Conservation (phyloP, 2,888 invertebrate genomes). For the Caenorhabditis panamensis region DNA sequence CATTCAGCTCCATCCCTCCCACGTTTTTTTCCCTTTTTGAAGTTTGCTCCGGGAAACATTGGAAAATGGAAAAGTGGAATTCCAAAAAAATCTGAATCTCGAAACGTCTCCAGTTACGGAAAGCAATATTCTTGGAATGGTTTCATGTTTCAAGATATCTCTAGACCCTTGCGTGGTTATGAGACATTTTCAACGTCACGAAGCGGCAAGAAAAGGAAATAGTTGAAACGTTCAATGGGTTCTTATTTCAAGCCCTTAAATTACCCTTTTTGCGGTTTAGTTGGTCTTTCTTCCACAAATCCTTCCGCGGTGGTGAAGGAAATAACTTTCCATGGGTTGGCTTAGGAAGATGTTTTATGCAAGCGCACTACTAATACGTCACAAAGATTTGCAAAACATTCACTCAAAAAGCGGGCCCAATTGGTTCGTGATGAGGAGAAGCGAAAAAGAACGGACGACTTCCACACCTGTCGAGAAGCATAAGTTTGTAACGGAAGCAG, state of each 20-base stretch:
- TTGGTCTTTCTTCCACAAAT: conserved; percentile 27
- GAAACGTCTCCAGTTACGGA: conserved; percentile 61
- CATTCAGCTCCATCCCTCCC: conserved; percentile 28
- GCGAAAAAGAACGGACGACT: not conserved
- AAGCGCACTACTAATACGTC: conserved; percentile 36
- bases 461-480: conserved; percentile 37
- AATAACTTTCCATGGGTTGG: conserved; percentile 24
- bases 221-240: conserved; percentile 43
- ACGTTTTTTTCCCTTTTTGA: conserved; percentile 30
- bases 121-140: conserved; percentile 60
- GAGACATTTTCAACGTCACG: conserved; percentile 57
- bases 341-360: conserved; percentile 52
- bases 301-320: conserved; percentile 18
- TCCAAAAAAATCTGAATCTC: conserved; percentile 48
- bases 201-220: conserved; percentile 32
- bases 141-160: conserved; percentile 62
- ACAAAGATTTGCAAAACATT: conserved; percentile 48
- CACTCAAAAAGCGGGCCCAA: conserved; percentile 37
- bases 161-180: conserved; percentile 52
- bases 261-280: conserved; percentile 13
- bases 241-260: conserved; percentile 49
- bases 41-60: conserved; percentile 26
- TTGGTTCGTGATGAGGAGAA: conserved; percentile 15
- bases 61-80: conserved; percentile 26
- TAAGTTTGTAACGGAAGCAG: conserved; percentile 4